Conservation (phyloP, 2,888 invertebrate genomes). For the Dryadula phaetusa region DNA sequence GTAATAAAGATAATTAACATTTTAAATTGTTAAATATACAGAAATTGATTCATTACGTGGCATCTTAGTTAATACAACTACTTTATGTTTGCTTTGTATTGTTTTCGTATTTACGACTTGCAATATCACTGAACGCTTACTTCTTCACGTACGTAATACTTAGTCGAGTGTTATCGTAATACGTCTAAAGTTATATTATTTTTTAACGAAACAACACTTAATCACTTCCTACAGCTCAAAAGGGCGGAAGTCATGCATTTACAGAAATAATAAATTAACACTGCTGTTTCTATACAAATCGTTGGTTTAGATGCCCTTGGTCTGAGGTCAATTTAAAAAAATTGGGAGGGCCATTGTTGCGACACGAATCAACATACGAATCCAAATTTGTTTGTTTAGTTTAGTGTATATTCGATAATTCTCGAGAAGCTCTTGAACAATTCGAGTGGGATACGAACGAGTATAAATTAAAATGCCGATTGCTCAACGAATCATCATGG, state of each 20-base stretch:
- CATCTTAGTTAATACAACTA: background rate
- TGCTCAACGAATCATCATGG: slow-evolving; percentile 36
- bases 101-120: background rate
- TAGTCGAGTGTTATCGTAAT: slow-evolving; percentile 67
- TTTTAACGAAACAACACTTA: slow-evolving; percentile 73
- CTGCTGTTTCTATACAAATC: slow-evolving; percentile 68
- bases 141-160: slow-evolving; percentile 62
- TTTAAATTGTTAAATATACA: background rate
- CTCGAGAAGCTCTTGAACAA: slow-evolving; percentile 69
- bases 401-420: slow-evolving; percentile 72
- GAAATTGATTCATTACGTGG: background rate
- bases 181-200: slow-evolving; percentile 72
- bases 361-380: slow-evolving; percentile 67
- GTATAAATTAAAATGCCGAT: slow-evolving; percentile 43
- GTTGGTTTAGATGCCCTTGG: slow-evolving; percentile 68
- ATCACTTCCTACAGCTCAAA: slow-evolving; percentile 80
- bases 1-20: slow-evolving; percentile 13
- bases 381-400: slow-evolving; percentile 67
- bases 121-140: slow-evolving; percentile 41
- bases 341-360: slow-evolving; percentile 69
- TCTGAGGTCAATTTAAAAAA: slow-evolving; percentile 72
- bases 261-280: slow-evolving; percentile 78
- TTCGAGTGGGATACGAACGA: slow-evolving; percentile 61
- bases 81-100: background rate
- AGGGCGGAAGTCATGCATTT: slow-evolving; percentile 80